Evolutionary conservation across 2,888 invertebrate genomes (phyloP).

Genomic region (Drosophila longiperda): DNA sequence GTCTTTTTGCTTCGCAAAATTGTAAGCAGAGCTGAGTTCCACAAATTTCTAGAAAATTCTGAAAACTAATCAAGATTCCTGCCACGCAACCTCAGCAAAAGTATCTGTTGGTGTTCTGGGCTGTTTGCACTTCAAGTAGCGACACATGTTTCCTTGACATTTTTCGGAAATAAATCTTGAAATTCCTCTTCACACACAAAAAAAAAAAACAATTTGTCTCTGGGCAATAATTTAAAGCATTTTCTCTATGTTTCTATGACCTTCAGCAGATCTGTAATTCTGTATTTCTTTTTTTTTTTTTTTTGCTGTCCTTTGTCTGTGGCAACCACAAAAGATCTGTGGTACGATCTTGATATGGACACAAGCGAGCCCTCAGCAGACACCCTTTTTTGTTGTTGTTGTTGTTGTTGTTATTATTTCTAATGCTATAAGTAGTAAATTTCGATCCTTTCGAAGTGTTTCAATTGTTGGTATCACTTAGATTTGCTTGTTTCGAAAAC

Average conservation of each 20-base stretch:
- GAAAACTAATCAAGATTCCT: neutral
- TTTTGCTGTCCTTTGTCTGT: constrained; percentile 33
- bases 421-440: constrained; percentile 28
- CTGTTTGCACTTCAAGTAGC: neutral
- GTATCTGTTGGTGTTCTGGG: neutral
- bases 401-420: neutral
- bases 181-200: constrained; percentile 7
- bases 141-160: constrained; percentile 1
- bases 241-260: constrained; percentile 57
- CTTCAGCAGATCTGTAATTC: constrained; percentile 45
- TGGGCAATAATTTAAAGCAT: constrained; percentile 24
- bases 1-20: neutral
- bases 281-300: constrained; percentile 7
- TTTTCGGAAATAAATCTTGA: constrained; percentile 43
- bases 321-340: constrained; percentile 68
- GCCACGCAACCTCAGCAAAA: neutral
- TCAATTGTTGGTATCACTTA: constrained; percentile 73
- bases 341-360: constrained; percentile 49
- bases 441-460: constrained; percentile 21
- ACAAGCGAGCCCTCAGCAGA: constrained; percentile 14
- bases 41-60: neutral
- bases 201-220: constrained; percentile 29
- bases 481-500: constrained; percentile 69
- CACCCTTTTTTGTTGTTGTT: neutral
- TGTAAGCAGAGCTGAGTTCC: neutral